These are phyloP conservation scores for Xerus rutilus DNA, from an alignment of 2,797 vertebrate genomes.

Conservation along the genomic window DNA sequence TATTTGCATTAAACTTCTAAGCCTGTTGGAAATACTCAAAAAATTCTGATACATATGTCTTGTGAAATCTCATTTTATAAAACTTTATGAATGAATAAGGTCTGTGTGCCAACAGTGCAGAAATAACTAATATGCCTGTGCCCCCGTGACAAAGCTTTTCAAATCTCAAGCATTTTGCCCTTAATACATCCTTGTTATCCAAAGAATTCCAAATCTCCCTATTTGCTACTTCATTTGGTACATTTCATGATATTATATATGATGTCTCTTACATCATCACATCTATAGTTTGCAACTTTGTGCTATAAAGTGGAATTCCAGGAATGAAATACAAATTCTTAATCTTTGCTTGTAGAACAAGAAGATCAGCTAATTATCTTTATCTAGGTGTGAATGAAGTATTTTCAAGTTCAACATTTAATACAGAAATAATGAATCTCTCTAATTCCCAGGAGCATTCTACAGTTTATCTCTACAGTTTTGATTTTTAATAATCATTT, in stretches of 20 bases:
- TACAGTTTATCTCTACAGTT: background rate
- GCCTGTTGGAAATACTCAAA: background rate
- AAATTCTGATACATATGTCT: background rate
- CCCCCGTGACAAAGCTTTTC: background rate
- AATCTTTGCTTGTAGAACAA: background rate
- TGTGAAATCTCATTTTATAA: background rate
- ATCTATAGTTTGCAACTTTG: background rate
- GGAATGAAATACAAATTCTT: background rate
- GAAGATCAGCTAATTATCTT: background rate
- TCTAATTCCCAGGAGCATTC: background rate
- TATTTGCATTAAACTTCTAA: background rate
- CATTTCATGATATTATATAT: background rate
- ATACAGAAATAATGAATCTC: background rate
- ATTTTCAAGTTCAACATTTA: background rate
- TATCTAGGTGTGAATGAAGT: background rate
- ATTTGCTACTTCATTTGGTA: background rate
- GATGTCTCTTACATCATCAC: background rate
- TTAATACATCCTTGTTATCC: background rate
- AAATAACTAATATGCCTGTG: background rate
- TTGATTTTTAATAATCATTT: conserved; percentile 28
- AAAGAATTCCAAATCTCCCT: background rate
- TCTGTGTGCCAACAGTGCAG: background rate
- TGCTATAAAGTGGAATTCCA: background rate
- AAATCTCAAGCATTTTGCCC: background rate
- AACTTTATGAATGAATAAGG: background rate